These are phyloP conservation scores for Peromyscus nudipes DNA, from an alignment of 2,797 vertebrate species.

Conservation along the genomic window DNA sequence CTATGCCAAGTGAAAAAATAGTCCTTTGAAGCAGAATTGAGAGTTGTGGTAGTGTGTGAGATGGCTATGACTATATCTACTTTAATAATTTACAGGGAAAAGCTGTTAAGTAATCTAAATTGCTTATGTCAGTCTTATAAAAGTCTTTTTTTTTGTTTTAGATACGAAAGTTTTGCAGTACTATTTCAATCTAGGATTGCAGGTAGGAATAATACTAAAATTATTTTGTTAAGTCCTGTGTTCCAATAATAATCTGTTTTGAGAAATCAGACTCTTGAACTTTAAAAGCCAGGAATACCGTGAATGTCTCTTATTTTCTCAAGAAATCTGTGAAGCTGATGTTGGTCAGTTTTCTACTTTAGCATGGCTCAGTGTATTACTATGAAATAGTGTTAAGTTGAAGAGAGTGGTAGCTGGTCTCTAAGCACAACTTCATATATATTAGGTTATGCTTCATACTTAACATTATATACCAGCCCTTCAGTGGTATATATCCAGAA, in stretches of 20 bases:
- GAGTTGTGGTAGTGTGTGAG: neutral
- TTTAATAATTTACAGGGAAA: constrained; percentile 9
- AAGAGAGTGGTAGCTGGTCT: neutral
- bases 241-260: constrained; percentile 55
- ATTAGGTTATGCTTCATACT: constrained; percentile 25
- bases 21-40: constrained; percentile 55
- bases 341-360: constrained; percentile 30
- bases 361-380: constrained; percentile 35
- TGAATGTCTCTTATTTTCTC: constrained; percentile 19
- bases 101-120: constrained; percentile 62
- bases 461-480: constrained; percentile 26
- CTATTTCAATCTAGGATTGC: constrained; percentile 97
- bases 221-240: constrained; percentile 38
- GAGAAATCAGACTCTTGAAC: constrained; percentile 51
- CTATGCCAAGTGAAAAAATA: constrained; percentile 31
- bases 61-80: constrained; percentile 12
- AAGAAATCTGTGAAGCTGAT: constrained; percentile 30
- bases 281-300: constrained; percentile 39
- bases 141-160: constrained; percentile 84
- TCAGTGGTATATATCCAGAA: constrained; percentile 12
- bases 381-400: constrained; percentile 60
- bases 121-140: constrained; percentile 45
- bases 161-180: constrained; percentile 96
- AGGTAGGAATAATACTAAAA: constrained; percentile 90
- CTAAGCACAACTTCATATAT: constrained; percentile 11